Evolutionary conservation across 1,140 invertebrate genomes (phyloP), one percentile per base, ranked within the genome.

Genomic region (Marisa cornuarietis): DNA sequence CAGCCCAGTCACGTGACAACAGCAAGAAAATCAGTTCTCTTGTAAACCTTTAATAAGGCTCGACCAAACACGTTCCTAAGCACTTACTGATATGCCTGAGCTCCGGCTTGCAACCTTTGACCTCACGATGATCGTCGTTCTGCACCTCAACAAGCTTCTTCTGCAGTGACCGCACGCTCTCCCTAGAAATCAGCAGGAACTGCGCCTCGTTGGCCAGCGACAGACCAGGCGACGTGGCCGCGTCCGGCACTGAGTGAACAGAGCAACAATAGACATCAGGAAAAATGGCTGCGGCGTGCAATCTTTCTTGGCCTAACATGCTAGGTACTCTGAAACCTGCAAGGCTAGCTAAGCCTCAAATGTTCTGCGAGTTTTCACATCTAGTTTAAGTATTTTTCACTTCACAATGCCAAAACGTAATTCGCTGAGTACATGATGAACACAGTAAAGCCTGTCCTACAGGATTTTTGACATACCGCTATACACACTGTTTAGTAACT

Each of bases 121-220:
- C 69, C 65, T 76, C 62, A 26, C 65, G 72, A 68, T 81, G 62
- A 54, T 91, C 83, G 78, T 93, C 90, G 69, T 92, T 91, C n/a
- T 85, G 76, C 6, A 75, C 51, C 26, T 87, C 80, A 61, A 90
- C 83, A 68, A 95, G 93, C 91, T 93, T 93, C 58, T 93, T 91
- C 66, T 91, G 90, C 65, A 96, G 92, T 93, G 94, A 95, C 82
- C 92, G 87, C 10, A 96, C 93, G 84, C 96, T 97, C 18, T 94
- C 92, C 83, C 93, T 91, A 88, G 95, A 96, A 22, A 98, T 92
- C 31, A 98, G 88, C 62, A 98, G 92, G 91, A 94, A 98, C 89
- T 98, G 96, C 1, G 95, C 96, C 92, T 97, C 94, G 91, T 97
- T 98, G 9, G 94, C 94, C 79, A 98, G 92, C 0, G 95, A 96